Evolutionary conservation across 2,113 vertebrate species (phyloP), one percentile per base, ranked within the genome.

Genomic region (Chroicocephalus ridibundus): DNA sequence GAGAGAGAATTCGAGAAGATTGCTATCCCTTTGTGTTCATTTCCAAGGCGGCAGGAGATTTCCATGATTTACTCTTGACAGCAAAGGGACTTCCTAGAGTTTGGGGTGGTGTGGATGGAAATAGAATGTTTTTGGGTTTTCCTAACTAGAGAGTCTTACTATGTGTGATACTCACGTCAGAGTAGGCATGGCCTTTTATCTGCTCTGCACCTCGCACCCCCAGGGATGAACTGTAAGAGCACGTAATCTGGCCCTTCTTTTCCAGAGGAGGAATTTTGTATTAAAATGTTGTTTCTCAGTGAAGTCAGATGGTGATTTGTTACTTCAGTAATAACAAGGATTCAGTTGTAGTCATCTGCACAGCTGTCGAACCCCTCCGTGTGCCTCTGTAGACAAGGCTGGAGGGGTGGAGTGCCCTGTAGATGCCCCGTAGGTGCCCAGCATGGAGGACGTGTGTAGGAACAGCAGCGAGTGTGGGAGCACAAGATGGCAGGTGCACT

Each of bases 381-480:
- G 32, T 49, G 46, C 27, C 26, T 24, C 20, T 14, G 40, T 8
- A 34, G 66, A 5, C 44, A 46, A 47, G 61, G 9, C 11, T 26
- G 47, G 8, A 24, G 26, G 31, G 2, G 6, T 21, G 61, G 36
- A 19, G 32, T 68, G 36, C 24, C 32, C 42, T 7, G 24, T 10
- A 7, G 18, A 31, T 49, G 47, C 47, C 21, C 47, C 21, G 21
- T 49, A 49, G 47, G 21, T 11, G 7, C 42, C 4, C 31, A 27
- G 6, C 12, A 4, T 18, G 9, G 24, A 17, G 18, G 42, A 5
- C 0, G 10, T 5, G 34, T 18, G n/a, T 38, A 13, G n/a, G 52
- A 68, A 5, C 49, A 66, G 52, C 18, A 3, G 58, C 3, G 32
- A 7, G 13, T 0, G 2, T 36, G 10, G 8, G 31, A 44, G 71